phyloP scores from a whole-genome alignment of 2,888 invertebrate genomes.

The Cephus rjabovi region DNA sequence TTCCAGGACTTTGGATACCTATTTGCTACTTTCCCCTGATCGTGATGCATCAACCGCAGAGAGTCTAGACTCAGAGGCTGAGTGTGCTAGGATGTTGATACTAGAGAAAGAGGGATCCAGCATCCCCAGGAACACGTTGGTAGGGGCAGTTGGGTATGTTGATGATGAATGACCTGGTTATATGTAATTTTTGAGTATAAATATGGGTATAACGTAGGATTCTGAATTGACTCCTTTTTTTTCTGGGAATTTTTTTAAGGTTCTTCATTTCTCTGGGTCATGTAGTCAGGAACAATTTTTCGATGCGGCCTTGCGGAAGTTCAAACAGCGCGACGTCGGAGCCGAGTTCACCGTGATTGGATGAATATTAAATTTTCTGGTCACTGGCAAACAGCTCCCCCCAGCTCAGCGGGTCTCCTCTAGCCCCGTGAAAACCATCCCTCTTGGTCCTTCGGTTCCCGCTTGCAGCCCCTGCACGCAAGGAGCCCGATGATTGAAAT shows the following conservation, averaged over 20 bases:
- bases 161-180: too few species aligned
- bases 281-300: constrained; percentile 38
- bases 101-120: neutral
- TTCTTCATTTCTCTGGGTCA: neutral
- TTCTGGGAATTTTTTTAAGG: neutral
- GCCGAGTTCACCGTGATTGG: constrained; percentile 51
- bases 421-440: neutral
- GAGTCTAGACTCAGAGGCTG: neutral
- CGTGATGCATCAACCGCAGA: neutral
- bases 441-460: neutral
- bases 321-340: constrained; percentile 39
- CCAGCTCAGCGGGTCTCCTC: constrained; percentile 3
- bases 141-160: neutral
- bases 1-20: neutral
- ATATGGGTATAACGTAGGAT: neutral
- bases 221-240: neutral
- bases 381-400: constrained; percentile 59
- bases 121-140: neutral
- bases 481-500: constrained; percentile 56
- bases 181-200: too few species aligned
- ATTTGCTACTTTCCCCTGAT: neutral
- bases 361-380: constrained; percentile 65
- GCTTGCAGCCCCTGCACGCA: neutral
- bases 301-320: constrained; percentile 38
- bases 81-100: neutral